Base-by-base conservation (phyloP, 2,888 invertebrate species). In the Meiosimyza decipiens region DNA sequence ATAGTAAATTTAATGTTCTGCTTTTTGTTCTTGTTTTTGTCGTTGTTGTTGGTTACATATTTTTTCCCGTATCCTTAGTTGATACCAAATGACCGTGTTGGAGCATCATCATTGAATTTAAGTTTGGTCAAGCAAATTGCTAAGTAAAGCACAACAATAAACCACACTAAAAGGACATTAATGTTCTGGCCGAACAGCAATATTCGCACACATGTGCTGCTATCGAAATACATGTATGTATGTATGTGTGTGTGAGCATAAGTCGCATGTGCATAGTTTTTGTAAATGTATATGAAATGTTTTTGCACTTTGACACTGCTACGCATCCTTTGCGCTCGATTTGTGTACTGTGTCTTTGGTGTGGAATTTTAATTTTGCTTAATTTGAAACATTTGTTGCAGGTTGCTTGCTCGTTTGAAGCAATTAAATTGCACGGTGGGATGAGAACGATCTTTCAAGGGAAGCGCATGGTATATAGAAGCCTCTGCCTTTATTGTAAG, bases 311-410 rank as follows among this genome's bases (percentile, higher is more conserved):
- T 70, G 62, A 50, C 68, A 22, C 57, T 50, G 28, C 50, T 16
- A 40, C 47, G 54, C 11, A 16, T 28, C 28, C 59, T 59, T 18
- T 50, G 40, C 22, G 3, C 54, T 67, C 60, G 28, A 15, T 22
- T 18, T 49, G 47, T 40, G 66, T n/a, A 9, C 52, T 22, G 62
- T 69, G 52, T 69, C 69, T 54, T 70, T 54, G 33, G 70, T 54
- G 63, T 54, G 47, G 62, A 70, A 70, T 70, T 70, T 70, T 70
- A 70, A 70, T 70, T 63, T 70, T 63, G 47, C 54, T 69, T 70
- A 63, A 70, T 70, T 63, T 63, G 70, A 63, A 9, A 52, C 68
- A 68, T 63, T 70, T 62, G 70, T 62, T 54, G 52, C 70, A 70
- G 70, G 51, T 60, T 60, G n/a, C 52, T 51, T 12, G 16, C 28